A percentile compares a stretch with the other conserved stretches of the same genome.
phyloP scores from a whole-genome alignment of 2,888 invertebrate genomes.

The Chrysomela aeneicollis region DNA sequence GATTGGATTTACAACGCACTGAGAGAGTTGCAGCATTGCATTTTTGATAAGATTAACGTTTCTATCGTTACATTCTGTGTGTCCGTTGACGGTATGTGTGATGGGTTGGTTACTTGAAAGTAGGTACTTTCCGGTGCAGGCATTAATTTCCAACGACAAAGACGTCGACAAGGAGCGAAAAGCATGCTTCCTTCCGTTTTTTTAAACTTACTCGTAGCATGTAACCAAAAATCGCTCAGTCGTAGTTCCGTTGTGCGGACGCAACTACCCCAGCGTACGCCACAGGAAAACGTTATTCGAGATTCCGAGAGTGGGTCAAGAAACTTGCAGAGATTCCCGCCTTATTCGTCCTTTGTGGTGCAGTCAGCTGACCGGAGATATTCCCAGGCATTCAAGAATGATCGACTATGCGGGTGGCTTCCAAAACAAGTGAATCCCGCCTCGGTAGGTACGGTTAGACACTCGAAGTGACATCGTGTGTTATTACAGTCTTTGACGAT shows the following conservation, averaged over 20 bases:
- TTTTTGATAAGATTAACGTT: too few relatives aligned
- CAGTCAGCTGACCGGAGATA: constrained; percentile 45
- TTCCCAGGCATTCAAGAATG: constrained; percentile 43
- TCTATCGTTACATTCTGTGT: too few relatives aligned
- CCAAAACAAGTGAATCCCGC: constrained; percentile 33
- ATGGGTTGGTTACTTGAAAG: neutral
- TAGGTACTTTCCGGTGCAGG: neutral
- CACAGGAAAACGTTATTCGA: constrained; percentile 33
- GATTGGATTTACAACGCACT: too few relatives aligned
- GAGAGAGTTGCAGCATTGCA: too few relatives aligned
- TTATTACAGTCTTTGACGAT: constrained; percentile 8
- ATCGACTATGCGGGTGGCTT: constrained; percentile 45
- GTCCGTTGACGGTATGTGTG: neutral
- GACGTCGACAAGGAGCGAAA: neutral
- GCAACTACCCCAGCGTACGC: constrained; percentile 10
- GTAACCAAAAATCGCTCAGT: neutral
- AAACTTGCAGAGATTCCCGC: constrained; percentile 37
- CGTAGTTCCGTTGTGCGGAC: neutral
- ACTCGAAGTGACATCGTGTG: constrained; percentile 12
- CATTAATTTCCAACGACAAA: neutral
- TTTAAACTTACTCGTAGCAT: neutral
- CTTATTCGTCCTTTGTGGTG: constrained; percentile 37
- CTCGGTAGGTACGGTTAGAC: constrained; percentile 11
- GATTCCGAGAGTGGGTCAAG: constrained; percentile 39
- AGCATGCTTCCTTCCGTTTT: neutral